Conservation (phyloP, 1,140 invertebrate genomes). For the Oreohelix idahoensis region DNA sequence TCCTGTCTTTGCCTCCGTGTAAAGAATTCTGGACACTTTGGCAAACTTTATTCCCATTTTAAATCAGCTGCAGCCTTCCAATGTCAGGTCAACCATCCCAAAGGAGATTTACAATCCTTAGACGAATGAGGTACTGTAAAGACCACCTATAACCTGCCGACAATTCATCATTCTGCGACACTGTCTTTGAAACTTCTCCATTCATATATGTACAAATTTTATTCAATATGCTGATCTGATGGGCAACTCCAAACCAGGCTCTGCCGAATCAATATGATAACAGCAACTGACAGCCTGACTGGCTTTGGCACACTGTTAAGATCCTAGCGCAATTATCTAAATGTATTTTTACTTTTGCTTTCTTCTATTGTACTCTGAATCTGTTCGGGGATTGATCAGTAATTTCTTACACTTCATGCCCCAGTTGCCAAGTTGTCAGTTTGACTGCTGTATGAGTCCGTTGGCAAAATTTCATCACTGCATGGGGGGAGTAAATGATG, state of each 20-base stretch:
- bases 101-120: too few relatives aligned
- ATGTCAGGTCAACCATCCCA: not conserved
- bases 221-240: not conserved
- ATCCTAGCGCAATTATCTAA: not conserved
- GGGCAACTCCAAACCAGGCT: not conserved
- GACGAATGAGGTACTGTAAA: not conserved
- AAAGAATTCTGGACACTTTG: not conserved
- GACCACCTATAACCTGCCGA: not conserved
- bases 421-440: not conserved
- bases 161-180: not conserved
- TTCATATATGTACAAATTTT: not conserved
- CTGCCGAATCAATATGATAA: not conserved
- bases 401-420: not conserved
- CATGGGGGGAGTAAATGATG: slow-evolving; percentile 47
- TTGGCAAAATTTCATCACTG: not conserved
- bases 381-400: not conserved
- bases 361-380: not conserved
- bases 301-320: not conserved
- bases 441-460: slow-evolving; percentile 2
- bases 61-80: not conserved
- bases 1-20: not conserved
- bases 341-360: not conserved
- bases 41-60: not conserved
- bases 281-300: not conserved
- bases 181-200: not conserved